Conservation (phyloP, 2,888 invertebrate species). For the Spicauda simplicius region DNA sequence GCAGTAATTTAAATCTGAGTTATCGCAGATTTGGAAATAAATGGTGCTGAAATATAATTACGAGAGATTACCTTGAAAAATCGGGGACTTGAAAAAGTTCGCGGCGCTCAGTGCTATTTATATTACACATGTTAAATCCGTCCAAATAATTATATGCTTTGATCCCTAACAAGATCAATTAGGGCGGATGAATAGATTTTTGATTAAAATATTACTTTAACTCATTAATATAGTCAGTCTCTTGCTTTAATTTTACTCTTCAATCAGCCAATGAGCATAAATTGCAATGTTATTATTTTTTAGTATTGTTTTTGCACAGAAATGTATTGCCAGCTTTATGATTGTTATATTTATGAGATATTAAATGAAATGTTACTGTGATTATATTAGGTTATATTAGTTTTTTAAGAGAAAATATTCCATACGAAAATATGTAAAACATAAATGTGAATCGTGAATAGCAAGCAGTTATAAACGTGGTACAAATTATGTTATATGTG, state of each 20-base stretch:
- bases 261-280: not conserved
- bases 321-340: conserved; percentile 23
- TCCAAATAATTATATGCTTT: not conserved
- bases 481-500: conserved; percentile 71
- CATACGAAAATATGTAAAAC: conserved; percentile 21
- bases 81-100: not conserved
- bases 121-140: not conserved
- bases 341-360: conserved; percentile 40
- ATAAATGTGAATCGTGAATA: not conserved
- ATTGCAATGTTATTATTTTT: not conserved
- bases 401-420: conserved; percentile 35
- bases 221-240: not conserved
- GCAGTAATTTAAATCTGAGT: too few species aligned
- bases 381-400: conserved; percentile 48
- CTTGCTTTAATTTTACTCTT: not conserved
- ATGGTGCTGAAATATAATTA: too few species aligned
- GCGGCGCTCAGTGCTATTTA: not conserved
- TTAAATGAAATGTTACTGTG: conserved; percentile 56
- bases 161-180: not conserved
- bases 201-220: not conserved
- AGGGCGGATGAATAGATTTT: not conserved
- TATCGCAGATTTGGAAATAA: too few species aligned
- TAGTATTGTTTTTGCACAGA: conserved; percentile 14
- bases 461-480: conserved; percentile 47
- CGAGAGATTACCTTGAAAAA: too few species aligned